phyloP scores from a whole-genome alignment of 2,797 vertebrate genomes.

The Muscicapa striata region DNA sequence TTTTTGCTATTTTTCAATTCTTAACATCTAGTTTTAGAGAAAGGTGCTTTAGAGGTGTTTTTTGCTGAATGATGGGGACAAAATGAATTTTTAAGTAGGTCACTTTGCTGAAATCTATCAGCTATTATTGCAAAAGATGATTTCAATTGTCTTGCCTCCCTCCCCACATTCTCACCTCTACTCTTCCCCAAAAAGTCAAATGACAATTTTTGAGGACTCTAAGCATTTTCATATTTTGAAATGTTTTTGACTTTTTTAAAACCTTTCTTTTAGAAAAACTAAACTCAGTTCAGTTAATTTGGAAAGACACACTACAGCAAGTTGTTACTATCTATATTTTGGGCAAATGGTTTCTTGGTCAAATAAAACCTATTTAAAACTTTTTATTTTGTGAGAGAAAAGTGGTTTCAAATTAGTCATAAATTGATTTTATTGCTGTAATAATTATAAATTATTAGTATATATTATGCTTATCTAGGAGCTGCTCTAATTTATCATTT shows the following conservation, averaged over 20 bases:
- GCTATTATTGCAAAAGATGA: not conserved
- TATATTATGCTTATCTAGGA: not conserved
- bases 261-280: not conserved
- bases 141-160: not conserved
- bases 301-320: not conserved
- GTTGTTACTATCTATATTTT: not conserved
- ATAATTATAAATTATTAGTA: not conserved
- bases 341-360: not conserved
- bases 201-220: not conserved
- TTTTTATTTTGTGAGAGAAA: not conserved
- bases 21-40: not conserved
- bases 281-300: not conserved
- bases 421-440: not conserved
- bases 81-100: not conserved
- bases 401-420: not conserved
- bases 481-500: slow-evolving; percentile 4
- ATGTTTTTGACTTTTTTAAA: not conserved
- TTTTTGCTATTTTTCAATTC: not conserved
- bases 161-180: not conserved
- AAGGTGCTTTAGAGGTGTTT: not conserved
- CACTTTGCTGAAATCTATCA: not conserved
- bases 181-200: not conserved
- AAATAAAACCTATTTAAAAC: not conserved
- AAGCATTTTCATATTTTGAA: not conserved
- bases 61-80: not conserved